phyloP scores from a whole-genome alignment of 2,113 vertebrate species.

The Clarias gariepinus region DNA sequence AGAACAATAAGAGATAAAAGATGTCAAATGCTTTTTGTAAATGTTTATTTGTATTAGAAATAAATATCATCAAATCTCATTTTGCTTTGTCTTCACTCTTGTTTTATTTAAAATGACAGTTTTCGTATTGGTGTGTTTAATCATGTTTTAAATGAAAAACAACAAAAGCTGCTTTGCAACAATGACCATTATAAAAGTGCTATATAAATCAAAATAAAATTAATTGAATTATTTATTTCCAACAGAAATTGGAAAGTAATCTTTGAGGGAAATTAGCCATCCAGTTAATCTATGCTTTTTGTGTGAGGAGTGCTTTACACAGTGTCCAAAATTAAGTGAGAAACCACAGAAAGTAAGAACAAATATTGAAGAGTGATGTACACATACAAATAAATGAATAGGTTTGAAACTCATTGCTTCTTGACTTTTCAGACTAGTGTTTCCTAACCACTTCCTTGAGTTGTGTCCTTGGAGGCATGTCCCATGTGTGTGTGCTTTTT shows the following conservation, averaged over 20 bases:
- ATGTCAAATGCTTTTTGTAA: background rate
- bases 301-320: background rate
- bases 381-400: too few species aligned
- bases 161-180: too few species aligned
- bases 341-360: too few species aligned
- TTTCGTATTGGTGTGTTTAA: too few species aligned
- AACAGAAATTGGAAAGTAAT: background rate
- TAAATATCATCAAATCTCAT: slow-evolving; percentile 18
- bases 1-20: background rate
- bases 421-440: background rate
- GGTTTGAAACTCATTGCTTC: background rate
- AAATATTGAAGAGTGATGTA: too few species aligned
- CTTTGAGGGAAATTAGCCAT: background rate
- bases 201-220: too few species aligned
- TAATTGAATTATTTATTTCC: background rate
- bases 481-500: background rate
- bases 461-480: background rate
- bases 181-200: too few species aligned
- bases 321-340: too few species aligned
- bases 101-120: background rate
- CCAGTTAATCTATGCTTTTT: too few species aligned
- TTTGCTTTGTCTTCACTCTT: background rate
- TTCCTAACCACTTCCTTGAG: background rate
- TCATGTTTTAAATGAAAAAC: too few species aligned
- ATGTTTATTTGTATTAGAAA: slow-evolving; percentile 28